Evolutionary conservation across 2,888 invertebrate genomes (phyloP).

Genomic region (Lasius platythorax): DNA sequence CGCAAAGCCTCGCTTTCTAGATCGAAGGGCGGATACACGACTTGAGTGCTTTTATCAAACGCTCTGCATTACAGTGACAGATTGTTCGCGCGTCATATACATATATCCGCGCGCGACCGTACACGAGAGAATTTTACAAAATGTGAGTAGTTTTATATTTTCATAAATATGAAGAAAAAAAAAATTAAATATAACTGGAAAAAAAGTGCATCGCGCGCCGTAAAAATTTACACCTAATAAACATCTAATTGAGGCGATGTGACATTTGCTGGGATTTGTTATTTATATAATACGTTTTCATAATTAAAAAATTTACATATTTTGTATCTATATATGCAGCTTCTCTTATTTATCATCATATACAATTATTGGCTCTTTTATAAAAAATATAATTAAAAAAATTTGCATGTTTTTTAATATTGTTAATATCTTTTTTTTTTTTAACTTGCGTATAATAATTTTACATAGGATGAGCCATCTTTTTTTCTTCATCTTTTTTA

Average conservation of each 20-base stretch:
- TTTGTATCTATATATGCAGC: neutral
- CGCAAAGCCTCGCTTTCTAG: conserved; percentile 69
- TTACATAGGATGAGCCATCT: neutral
- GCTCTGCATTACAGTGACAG: conserved; percentile 59
- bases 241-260: neutral
- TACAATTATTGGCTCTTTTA: neutral
- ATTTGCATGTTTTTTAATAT: neutral
- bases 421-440: neutral
- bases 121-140: conserved; percentile 21
- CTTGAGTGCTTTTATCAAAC: conserved; percentile 74
- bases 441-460: neutral
- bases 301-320: neutral
- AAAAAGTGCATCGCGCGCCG: neutral
- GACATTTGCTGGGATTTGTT: neutral
- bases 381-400: neutral
- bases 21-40: conserved; percentile 74
- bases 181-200: neutral
- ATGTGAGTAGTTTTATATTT: neutral
- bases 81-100: conserved; percentile 49
- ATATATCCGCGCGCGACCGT: conserved; percentile 27
- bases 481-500: neutral
- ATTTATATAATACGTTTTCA: no score
- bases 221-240: neutral
- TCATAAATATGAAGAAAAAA: neutral
- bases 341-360: neutral